A percentile compares a stretch with the other conserved stretches of the same genome.
Evolutionary conservation across 1,140 invertebrate genomes (phyloP).

Genomic region (Limonius californicus): DNA sequence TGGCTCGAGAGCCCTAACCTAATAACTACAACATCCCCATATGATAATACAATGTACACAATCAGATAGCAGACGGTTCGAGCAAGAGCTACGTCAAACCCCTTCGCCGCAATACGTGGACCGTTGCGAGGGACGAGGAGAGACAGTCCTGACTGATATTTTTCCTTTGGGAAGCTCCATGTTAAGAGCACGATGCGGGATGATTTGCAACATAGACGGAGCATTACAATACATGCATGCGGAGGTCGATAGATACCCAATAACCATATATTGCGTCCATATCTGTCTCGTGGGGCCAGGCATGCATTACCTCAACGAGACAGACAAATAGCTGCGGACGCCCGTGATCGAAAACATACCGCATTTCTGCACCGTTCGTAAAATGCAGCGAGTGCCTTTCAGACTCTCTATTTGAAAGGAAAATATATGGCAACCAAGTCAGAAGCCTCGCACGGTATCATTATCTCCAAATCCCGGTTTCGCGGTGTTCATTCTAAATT

Average conservation of each 20-base stretch:
- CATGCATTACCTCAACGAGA: constrained; percentile 35
- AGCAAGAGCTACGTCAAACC: not conserved
- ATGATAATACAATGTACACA: too few species aligned
- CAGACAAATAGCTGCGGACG: constrained; percentile 38
- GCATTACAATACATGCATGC: constrained; percentile 33
- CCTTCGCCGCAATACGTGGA: not conserved
- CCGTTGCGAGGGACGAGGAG: not conserved
- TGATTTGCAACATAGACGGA: constrained; percentile 32
- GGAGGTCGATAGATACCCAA: constrained; percentile 39
- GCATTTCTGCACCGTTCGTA: constrained; percentile 2
- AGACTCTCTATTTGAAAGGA: not conserved
- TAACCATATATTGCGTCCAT: constrained; percentile 42
- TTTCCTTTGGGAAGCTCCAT: not conserved
- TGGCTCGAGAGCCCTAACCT: too few species aligned
- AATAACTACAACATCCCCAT: too few species aligned
- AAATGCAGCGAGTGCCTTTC: not conserved
- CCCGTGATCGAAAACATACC: constrained; percentile 14
- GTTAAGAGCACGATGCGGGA: constrained; percentile 24
- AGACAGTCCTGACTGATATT: not conserved
- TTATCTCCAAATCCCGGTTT: too few species aligned
- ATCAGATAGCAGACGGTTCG: not conserved
- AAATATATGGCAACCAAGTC: not conserved
- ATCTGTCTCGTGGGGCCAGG: constrained; percentile 38
- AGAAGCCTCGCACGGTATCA: too few species aligned
- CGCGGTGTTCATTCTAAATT: too few species aligned